Percentiles rank a stretch among this genome's conserved stretches.
phyloP scores from a whole-genome alignment of 2,888 invertebrate genomes.

The Erebia ligea region DNA sequence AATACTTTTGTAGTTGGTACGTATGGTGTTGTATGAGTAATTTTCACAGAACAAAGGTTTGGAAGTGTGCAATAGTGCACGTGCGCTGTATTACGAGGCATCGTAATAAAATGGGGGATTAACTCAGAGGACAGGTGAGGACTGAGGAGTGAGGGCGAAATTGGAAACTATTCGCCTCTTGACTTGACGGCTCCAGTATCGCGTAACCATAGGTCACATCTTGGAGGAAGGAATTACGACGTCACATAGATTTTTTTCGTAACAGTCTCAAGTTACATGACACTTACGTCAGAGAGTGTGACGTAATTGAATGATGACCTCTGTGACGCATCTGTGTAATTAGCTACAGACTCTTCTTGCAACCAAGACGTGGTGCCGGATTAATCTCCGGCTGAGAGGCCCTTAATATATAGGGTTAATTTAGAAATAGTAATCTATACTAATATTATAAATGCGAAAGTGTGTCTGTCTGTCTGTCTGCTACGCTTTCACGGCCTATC shows the following conservation, averaged over 20 bases:
- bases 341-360: neutral
- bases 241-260: no score
- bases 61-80: slow-evolving; percentile 58
- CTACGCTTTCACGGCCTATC: no score
- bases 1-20: slow-evolving; percentile 36
- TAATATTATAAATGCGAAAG: no score
- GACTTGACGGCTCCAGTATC: slow-evolving; percentile 57
- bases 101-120: slow-evolving; percentile 80
- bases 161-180: slow-evolving; percentile 79
- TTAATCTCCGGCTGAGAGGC: neutral
- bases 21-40: slow-evolving; percentile 48
- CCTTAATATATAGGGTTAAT: no score
- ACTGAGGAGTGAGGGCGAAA: slow-evolving; percentile 61
- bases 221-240: no score
- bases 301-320: slow-evolving; percentile 46
- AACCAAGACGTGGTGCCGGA: neutral
- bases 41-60: slow-evolving; percentile 76
- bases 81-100: slow-evolving; percentile 72
- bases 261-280: slow-evolving; percentile 53
- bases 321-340: neutral
- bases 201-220: no score
- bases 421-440: no score
- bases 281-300: slow-evolving; percentile 57
- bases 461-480: no score
- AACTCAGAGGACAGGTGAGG: slow-evolving; percentile 69